Conservation (phyloP, 2,888 invertebrate species). For the Junonia oenone region DNA sequence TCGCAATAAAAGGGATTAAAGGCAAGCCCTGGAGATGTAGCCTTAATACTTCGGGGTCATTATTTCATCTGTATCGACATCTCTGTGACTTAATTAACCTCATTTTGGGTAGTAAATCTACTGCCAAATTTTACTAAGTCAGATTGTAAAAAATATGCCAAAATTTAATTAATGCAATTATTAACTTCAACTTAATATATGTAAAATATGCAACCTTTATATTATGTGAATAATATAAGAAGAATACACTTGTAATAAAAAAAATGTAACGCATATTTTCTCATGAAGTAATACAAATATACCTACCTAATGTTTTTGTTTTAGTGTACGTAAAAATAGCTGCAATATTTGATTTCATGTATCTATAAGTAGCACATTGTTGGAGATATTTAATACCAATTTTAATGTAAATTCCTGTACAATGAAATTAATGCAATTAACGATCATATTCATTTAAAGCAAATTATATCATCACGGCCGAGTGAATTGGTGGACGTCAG, state of each 20-base stretch:
- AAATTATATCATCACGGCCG: not conserved
- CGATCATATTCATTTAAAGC: not conserved
- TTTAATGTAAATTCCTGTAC: not conserved
- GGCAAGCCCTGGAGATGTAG: slow-evolving; percentile 14
- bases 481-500: not conserved
- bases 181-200: too few species aligned
- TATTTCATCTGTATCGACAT: not conserved
- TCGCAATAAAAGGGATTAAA: slow-evolving; percentile 35
- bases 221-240: too few species aligned
- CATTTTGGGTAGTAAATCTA: not conserved
- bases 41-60: slow-evolving; percentile 10
- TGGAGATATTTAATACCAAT: too few species aligned
- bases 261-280: too few species aligned
- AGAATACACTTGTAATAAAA: too few species aligned
- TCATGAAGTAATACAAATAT: too few species aligned
- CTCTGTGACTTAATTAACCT: not conserved
- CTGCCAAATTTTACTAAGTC: not conserved
- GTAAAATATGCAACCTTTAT: too few species aligned
- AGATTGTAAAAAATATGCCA: too few species aligned
- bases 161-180: too few species aligned
- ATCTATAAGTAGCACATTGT: too few species aligned
- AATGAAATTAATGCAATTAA: not conserved
- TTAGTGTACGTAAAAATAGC: too few species aligned
- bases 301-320: too few species aligned
- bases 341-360: not conserved